Base-by-base conservation (phyloP, 2,797 vertebrate species). In the Denticeps clupeoides region DNA sequence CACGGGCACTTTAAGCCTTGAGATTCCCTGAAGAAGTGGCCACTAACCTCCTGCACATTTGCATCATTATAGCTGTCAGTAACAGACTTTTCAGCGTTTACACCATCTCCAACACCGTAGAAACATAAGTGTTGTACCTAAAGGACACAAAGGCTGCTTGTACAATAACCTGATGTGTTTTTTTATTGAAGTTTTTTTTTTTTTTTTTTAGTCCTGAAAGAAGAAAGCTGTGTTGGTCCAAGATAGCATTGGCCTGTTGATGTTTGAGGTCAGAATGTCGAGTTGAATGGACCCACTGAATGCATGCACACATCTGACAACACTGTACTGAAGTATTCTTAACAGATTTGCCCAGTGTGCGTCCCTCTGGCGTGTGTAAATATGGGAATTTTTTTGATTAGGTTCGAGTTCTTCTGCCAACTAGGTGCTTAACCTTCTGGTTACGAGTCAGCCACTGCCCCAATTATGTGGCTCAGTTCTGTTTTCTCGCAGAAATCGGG, bases 1-100 rank as follows among this genome's bases (percentile, higher is more conserved):
- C 91, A 48, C 75, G 84, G 56, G 82, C 86, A 57, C 83, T 87
- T 70, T 88, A 73, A 83, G 74, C 47, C 69, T 71, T 76, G 59
- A 70, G 11, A n/a, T 5, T 32, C 3, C 32, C 1, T 10, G 2
- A 2, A 1, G 5, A n/a, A n/a, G n/a, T n/a, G n/a, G n/a, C n/a
- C n/a, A n/a, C 22, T 22, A 23, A 22, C 23, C 22, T 5, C 25
- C 13, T 7, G 15, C 5, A 23, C 38, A 52, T 33, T 43, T 40
- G 18, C 35, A 19, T 44, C 12, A n/a, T n/a, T n/a, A n/a, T n/a
- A n/a, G n/a, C n/a, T n/a, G n/a, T n/a, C n/a, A n/a, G 12, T 25
- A 22, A n/a, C 35, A 25, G 24, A 21, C 45, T 16, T 49, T 50
- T 41, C 41, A 44, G 35, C 49, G 35, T 26, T 31, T 44, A 22